Conservation (phyloP, 2,113 vertebrate species). For the Myotis yumanensis region DNA sequence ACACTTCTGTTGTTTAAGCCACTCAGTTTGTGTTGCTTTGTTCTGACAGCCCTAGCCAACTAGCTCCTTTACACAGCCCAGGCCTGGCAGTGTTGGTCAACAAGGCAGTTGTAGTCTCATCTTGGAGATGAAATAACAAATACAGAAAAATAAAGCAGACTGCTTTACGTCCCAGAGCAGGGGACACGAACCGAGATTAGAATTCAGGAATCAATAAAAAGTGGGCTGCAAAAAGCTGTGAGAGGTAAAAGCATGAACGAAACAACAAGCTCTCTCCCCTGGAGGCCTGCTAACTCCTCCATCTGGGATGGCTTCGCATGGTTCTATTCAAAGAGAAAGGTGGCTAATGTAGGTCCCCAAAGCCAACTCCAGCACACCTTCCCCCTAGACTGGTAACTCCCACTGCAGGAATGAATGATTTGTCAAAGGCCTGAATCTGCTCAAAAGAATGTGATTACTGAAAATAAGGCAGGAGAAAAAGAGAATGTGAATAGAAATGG, state of each 20-base stretch:
- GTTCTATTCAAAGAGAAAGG: not conserved
- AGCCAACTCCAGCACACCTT: not conserved
- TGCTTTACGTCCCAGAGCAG: not conserved
- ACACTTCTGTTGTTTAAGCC: not conserved
- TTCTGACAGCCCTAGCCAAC: not conserved
- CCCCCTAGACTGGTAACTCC: not conserved
- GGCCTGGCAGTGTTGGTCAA: not conserved
- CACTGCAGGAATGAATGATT: conserved; percentile 34
- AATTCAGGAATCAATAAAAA: not conserved
- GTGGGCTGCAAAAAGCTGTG: not conserved
- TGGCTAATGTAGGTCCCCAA: not conserved
- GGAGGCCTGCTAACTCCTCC: not conserved
- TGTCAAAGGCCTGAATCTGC: conserved; percentile 56
- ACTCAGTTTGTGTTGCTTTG: not conserved
- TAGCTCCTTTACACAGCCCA: not conserved
- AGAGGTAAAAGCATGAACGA: not conserved
- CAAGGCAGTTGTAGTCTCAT: not conserved
- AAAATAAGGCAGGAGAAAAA: conserved; percentile 45
- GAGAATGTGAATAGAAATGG: conserved; percentile 69
- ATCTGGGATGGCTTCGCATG: not conserved
- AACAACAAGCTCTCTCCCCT: not conserved
- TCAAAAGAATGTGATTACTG: conserved; percentile 54
- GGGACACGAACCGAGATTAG: not conserved
- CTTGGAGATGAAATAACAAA: not conserved
- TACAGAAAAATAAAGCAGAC: not conserved